Evolutionary conservation across 2,797 vertebrate genomes (phyloP), one percentile per base, ranked within the genome.

Genomic region (Stomatorhinus walkeri): DNA sequence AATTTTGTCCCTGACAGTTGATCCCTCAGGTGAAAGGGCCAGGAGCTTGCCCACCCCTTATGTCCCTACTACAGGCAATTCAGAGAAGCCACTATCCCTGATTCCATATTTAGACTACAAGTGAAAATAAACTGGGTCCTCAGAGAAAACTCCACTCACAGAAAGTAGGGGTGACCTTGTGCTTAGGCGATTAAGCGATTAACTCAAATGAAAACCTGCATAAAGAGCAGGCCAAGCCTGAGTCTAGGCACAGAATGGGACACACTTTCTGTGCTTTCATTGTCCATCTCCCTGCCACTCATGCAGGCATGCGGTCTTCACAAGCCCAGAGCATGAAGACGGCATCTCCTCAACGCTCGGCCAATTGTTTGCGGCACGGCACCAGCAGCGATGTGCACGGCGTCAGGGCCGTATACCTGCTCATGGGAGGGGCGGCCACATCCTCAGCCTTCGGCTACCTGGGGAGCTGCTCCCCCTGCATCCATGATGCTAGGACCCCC

Each of bases 391-490:
- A 95, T 1, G 95, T 92, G 0, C 93, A 94, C 36, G 95, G 95
- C 0, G 95, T 97, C 87, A 90, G 95, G 90, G 96, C 96, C 0
- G 95, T 97, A 85, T 97, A 96, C 76, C 91, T 97, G 88, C 92
- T 97, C 91, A 96, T 96, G 96, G 97, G 96, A 0, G 96, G 95
- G 3, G 94, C 96, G 0, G 96, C 96, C 0, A 95, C 96, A 9
- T 96, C 96, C 43, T 96, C 96, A 0, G 95, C 95, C 0, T 89
- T 97, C 91, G 95, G 95, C 32, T 95, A 96, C 94, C 94, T 97
- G 89, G 96, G 91, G 92, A 94, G 95, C 91, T 95, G 95, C 76
- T 89, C 94, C 28, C 92, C 95, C 0, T 79, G 95, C 2, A 91
- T 93, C 0, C 93, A 93, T 0, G 91, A 94, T 0, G 88, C 90